Evolutionary conservation across 2,797 vertebrate species (phyloP), one percentile per base, ranked within the genome.

Genomic region (Amniataba percoides): DNA sequence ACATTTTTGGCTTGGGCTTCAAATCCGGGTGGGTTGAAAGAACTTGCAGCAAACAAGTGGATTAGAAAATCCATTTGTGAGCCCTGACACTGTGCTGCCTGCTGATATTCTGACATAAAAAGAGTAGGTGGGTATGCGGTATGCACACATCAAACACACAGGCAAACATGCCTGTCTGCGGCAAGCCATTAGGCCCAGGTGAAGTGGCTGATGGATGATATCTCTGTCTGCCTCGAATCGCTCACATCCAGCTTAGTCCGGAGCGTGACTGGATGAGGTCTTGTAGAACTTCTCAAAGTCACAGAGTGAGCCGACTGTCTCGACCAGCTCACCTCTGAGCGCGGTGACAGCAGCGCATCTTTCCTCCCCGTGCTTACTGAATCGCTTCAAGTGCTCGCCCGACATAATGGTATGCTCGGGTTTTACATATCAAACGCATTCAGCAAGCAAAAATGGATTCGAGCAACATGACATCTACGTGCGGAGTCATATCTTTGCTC

Each of bases 61-160:
- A 94, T 95, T 94, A 93, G 87, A 88, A 92, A 93, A 93, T 83
- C 90, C 89, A 94, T 94, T 94, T 94, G 90, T 84, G 88, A 87
- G 87, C 79, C 65, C 43, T 70, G 87, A 91, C 88, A 89, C 82
- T 46, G 81, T 77, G 87, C 86, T 86, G 87, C 87, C 84, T 68
- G 81, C 89, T 89, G 91, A 92, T 91, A 87, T 88, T 89, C 72
- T 77, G 88, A 91, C 87, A 91, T 89, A 78, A 90, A 91, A 90
- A 77, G 87, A 85, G 81, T 63, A 81, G 83, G 89, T 78, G 82
- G 92, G 85, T 64, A 73, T 81, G 83, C 61, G 73, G 74, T 79
- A 80, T 80, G 84, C 77, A 73, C 85, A 88, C 89, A 91, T 89
- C 87, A 89, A 88, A 87, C 87, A 82, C 84, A 45, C 80, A 84